Conservation (phyloP, 2,113 vertebrate species). For the Daubentonia madagascariensis region DNA sequence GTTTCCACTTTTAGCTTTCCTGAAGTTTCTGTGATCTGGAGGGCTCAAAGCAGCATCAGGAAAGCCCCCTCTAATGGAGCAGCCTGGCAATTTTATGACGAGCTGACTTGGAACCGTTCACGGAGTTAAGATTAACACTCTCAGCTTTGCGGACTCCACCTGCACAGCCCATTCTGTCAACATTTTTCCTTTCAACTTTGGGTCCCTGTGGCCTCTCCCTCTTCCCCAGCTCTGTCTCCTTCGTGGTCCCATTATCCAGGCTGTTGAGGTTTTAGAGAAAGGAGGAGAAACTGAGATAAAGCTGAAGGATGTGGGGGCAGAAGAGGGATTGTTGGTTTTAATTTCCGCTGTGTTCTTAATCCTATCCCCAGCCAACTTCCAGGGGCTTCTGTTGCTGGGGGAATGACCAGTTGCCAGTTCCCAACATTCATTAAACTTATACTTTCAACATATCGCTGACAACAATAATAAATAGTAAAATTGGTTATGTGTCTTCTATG, state of each 20-base stretch:
- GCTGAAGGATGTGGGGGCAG: background rate
- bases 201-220: background rate
- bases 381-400: background rate
- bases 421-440: background rate
- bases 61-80: background rate
- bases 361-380: background rate
- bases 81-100: background rate
- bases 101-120: background rate
- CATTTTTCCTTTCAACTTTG: background rate
- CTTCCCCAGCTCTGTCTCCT: background rate
- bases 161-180: background rate
- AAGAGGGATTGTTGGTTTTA: background rate
- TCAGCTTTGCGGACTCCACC: background rate
- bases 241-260: background rate
- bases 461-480: background rate
- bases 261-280: background rate
- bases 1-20: background rate
- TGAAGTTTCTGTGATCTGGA: background rate
- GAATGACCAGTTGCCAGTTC: background rate
- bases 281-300: background rate
- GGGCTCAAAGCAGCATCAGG: background rate
- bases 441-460: background rate
- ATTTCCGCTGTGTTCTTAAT: background rate
- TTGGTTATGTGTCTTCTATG: background rate
- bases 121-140: background rate